A percentile compares a stretch with the other conserved stretches of the same genome.
Conservation (phyloP, 2,113 vertebrate genomes). For the Plestiodon gilberti region DNA sequence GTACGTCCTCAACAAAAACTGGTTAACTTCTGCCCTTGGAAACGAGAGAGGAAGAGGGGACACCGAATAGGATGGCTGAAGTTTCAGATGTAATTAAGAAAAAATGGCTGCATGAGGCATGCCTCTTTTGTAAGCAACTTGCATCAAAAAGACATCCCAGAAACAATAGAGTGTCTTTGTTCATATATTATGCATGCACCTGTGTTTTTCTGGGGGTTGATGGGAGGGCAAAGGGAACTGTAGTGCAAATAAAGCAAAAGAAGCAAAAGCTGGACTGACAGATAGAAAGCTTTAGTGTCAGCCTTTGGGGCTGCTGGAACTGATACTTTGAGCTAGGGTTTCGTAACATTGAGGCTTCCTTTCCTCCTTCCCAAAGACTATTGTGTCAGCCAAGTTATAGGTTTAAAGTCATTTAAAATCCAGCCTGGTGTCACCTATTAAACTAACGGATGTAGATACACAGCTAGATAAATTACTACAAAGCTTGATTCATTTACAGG, state of each 20-base stretch:
- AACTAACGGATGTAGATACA: conserved; percentile 58
- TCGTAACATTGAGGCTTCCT: conserved; percentile 58
- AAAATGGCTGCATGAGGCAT: conserved; percentile 46
- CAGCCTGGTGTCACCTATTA: conserved; percentile 56
- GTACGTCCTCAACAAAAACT: conserved; percentile 27
- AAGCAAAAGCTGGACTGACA: conserved; percentile 42
- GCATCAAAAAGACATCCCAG: conserved; percentile 40
- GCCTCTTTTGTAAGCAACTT: conserved; percentile 32
- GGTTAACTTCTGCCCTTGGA: conserved; percentile 49
- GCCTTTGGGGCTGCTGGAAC: conserved; percentile 49
- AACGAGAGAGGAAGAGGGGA: conserved; percentile 33
- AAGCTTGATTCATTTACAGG: conserved; percentile 25
- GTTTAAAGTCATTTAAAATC: conserved; percentile 57
- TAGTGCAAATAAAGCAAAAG: conserved; percentile 50
- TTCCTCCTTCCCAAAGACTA: conserved; percentile 52
- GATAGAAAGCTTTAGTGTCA: conserved; percentile 55
- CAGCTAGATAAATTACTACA: conserved; percentile 55
- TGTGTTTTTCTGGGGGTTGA: conserved; percentile 53
- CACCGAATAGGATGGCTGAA: conserved; percentile 31
- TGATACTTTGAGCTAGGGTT: conserved; percentile 63
- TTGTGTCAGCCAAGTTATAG: conserved; percentile 48
- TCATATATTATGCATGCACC: conserved; percentile 58
- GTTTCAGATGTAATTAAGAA: conserved; percentile 67
- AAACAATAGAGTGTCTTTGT: conserved; percentile 49
- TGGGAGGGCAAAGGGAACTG: conserved; percentile 45